Evolutionary conservation across 2,113 vertebrate genomes (phyloP).

Genomic region (Muscicapa adusta): DNA sequence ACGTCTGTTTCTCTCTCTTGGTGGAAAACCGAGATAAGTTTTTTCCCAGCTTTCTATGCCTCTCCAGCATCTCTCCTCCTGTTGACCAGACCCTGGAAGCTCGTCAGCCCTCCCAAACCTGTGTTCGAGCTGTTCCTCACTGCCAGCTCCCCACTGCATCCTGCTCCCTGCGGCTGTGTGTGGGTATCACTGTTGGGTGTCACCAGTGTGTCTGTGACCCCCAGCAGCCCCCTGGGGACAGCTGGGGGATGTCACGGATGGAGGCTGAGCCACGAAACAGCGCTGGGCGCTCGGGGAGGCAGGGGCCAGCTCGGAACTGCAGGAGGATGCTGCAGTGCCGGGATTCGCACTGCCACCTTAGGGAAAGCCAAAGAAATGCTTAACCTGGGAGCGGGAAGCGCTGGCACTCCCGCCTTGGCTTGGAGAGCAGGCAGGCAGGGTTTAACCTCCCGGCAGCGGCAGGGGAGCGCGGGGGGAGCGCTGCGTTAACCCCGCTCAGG

Average conservation of each 20-base stretch:
- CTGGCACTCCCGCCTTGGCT: not conserved
- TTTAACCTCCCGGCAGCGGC: not conserved
- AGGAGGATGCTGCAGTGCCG: not conserved
- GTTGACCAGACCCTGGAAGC: not conserved
- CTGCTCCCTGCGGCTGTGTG: rapidly evolving
- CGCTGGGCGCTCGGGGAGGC: not conserved
- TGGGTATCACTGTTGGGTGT: rapidly evolving
- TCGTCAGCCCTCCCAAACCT: not conserved
- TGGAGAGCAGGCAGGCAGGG: not conserved
- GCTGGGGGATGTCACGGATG: rapidly evolving
- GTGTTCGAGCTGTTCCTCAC: not conserved
- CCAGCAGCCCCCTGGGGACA: rapidly evolving
- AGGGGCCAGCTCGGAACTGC: not conserved
- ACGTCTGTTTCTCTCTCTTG: not conserved
- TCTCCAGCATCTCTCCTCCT: not conserved
- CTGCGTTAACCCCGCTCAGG: not conserved
- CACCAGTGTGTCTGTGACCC: rapidly evolving
- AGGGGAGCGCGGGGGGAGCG: not conserved
- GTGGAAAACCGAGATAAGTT: not conserved
- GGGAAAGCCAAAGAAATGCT: slow-evolving; percentile 40
- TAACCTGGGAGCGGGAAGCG: not conserved
- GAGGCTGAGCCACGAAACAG: not conserved
- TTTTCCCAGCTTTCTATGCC: not conserved
- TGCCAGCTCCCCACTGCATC: not conserved
- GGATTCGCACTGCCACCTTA: slow-evolving; percentile 34